Base-by-base conservation (phyloP, 2,888 invertebrate genomes). In the Rhamnusium bicolor region DNA sequence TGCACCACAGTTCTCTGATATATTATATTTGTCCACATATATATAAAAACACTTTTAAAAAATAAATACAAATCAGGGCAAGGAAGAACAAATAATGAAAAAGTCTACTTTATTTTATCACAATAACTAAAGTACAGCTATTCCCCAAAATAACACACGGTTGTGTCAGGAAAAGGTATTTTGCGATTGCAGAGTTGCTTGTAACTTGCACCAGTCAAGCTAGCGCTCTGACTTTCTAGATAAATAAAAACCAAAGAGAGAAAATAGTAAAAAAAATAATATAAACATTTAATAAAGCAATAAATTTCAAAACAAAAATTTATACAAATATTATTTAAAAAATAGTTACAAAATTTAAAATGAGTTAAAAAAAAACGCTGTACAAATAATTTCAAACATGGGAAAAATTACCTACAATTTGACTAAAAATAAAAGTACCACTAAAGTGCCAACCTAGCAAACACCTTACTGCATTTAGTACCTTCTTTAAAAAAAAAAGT, bases 121-220 rank as follows among this genome's bases (percentile, higher is more conserved):
- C 72, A 75, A 71, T 72, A 63, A 75, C 70, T 72, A 74, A 74
- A 71, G 68, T 71, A 65, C 56, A 58, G 68, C 16, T 69, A 72
- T 70, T 70, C 62, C 73, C 69, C 65, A 61, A 29, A 56, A 71
- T 63, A 65, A 56, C 71, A 53, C 69, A 51, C 29, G 18, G 5
- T 61, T 51, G 61, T 69, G 60, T 61, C 24, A 61, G 60, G 61
- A 69, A 53, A 60, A 49, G 18, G 27, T 51, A 61, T 56, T 49
- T 63, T 65, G 58, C 53, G 65, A 72, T 51, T 74, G 67, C 46
- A 69, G 75, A 76, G 79, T 72, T 68, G 63, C 79, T 72, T 40
- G 65, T 27, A 75, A 78, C 82, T 82, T 81, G 81, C 78, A 56
- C 79, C 75, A 65, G 79, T 78, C 82, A 80, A 82, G 81, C 72